Conservation (phyloP, 1,140 invertebrate genomes). For the Pogonognathellus flavescens region DNA sequence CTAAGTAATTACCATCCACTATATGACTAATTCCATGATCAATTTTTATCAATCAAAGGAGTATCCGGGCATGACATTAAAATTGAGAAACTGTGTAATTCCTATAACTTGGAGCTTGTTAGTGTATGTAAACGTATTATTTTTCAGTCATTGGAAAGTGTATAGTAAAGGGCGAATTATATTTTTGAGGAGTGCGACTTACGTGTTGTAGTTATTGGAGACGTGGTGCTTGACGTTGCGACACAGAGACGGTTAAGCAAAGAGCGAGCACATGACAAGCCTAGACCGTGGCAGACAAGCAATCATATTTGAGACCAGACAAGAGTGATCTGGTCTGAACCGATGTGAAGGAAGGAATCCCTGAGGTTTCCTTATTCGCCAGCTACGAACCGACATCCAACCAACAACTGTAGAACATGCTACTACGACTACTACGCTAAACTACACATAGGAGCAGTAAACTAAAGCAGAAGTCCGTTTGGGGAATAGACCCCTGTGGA, state of each 20-base stretch:
- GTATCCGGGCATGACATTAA: too few relatives aligned
- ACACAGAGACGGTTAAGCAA: neutral
- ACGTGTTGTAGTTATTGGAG: neutral
- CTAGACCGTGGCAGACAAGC: neutral
- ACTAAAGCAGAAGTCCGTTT: conserved; percentile 4
- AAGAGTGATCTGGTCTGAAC: conserved; percentile 8
- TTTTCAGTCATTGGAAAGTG: too few relatives aligned
- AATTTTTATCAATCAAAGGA: too few relatives aligned
- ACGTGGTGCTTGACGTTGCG: neutral
- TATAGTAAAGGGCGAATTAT: too few relatives aligned
- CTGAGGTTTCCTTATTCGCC: conserved; percentile 19
- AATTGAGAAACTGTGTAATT: too few relatives aligned
- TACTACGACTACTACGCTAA: neutral
- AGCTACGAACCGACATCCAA: neutral
- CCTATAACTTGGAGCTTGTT: too few relatives aligned
- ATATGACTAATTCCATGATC: too few relatives aligned
- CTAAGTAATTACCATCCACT: too few relatives aligned
- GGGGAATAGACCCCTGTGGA: conserved; percentile 49
- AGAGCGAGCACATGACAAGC: neutral
- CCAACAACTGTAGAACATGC: too few relatives aligned
- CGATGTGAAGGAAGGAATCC: neutral
- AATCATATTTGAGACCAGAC: neutral
- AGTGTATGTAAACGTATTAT: too few relatives aligned
- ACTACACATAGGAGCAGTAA: neutral
- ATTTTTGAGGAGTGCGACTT: too few relatives aligned